Evolutionary conservation across 2,113 vertebrate species (phyloP), one percentile per base, ranked within the genome.

Genomic region (Alethe castanea): DNA sequence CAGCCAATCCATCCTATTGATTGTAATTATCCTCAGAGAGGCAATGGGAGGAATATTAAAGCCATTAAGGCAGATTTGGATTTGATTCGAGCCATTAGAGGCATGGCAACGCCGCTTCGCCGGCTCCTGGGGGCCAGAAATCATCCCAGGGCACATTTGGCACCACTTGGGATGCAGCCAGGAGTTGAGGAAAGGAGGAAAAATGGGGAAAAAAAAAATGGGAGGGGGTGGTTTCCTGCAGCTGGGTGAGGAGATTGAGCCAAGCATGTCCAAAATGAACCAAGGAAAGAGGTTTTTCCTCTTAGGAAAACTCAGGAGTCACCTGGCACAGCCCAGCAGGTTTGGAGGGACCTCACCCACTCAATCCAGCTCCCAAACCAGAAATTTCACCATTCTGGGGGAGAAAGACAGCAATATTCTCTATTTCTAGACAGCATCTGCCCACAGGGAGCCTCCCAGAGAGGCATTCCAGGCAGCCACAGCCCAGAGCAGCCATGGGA

Each of bases 51-150:
- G 84, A 91, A 95, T 81, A 92, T 92, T 81, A 81, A 95, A 86
- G 60, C 91, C 89, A 96, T 91, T 94, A 95, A 91, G 4, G 42
- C 64, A 29, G 93, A 79, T 91, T 91, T 81, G 92, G 90, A 61
- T 89, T 90, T 92, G 85, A 90, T 94, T 88, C 35, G 91, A 73
- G 89, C 82, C 90, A 94, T 96, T 89, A 95, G 81, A 6, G 89
- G 74, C 44, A 62, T 9, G 2, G 92, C 66, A 12, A 92, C 0
- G 13, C 12, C 9, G 83, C 90, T 86, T 92, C 91, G 89, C 71
- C 1, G 17, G 79, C 88, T 94, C 76, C 89, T 19, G 7, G 71
- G 93, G 25, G 3, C 86, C 82, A 52, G 50, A 88, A 90, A 90
- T 93, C 96, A 86, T 14, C 88, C 86, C 66, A 1, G 0, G 38